Evolutionary conservation across 2,113 vertebrate genomes (phyloP).

Genomic region (Coracopsis vasa): DNA sequence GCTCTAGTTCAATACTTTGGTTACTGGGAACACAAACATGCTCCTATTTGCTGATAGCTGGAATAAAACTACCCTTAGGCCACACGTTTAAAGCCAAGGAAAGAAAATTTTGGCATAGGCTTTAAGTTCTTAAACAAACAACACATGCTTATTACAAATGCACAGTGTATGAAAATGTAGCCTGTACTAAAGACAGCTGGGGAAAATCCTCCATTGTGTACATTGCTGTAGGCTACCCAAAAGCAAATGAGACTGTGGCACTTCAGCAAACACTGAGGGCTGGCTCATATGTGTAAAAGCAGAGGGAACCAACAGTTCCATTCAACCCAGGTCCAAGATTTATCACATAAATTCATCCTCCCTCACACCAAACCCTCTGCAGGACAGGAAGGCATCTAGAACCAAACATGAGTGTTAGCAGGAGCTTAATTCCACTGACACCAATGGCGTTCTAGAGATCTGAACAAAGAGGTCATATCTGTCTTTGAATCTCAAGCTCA

Average conservation of each 20-base stretch:
- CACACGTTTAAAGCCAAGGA: slow-evolving; percentile 13
- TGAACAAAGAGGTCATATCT: neutral
- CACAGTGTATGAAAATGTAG: neutral
- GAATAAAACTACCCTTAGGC: slow-evolving; percentile 7
- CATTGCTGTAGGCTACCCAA: neutral
- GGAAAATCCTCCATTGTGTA: slow-evolving; percentile 4
- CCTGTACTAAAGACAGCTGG: neutral
- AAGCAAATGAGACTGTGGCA: neutral
- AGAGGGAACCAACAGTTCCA: neutral
- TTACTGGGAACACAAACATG: neutral
- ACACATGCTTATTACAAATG: neutral
- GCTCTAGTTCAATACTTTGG: neutral
- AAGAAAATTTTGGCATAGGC: neutral
- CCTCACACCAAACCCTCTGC: neutral
- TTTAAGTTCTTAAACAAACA: slow-evolving; percentile 25
- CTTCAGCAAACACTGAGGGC: neutral
- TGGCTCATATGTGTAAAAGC: neutral
- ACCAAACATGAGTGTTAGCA: neutral
- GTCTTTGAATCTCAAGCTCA: neutral
- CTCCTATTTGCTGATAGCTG: neutral
- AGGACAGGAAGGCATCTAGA: neutral
- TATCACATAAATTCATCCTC: neutral
- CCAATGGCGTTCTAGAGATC: neutral
- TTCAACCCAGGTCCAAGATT: neutral
- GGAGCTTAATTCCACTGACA: neutral